Evolutionary conservation across 1,140 invertebrate genomes (phyloP).

Genomic region (Caenorhabditis briggsae): DNA sequence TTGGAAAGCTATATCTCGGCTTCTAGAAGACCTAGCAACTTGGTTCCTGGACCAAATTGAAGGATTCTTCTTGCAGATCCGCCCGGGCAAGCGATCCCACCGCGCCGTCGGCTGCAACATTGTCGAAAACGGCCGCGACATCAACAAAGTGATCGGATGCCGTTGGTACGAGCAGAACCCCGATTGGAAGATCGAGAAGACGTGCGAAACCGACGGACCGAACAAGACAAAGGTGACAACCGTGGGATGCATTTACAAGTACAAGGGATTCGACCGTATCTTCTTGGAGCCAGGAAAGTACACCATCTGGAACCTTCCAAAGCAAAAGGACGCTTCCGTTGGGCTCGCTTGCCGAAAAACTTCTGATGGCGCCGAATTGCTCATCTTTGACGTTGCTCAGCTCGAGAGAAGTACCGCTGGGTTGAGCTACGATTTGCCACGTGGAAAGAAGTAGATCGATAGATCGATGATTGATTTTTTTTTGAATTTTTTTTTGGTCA

Average conservation of each 20-base stretch:
- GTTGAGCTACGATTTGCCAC: slow-evolving; percentile 62
- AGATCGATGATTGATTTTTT: too few relatives aligned
- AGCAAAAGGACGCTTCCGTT: slow-evolving; percentile 45
- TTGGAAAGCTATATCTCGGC: too few relatives aligned
- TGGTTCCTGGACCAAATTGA: too few relatives aligned
- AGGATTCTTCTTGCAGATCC: too few relatives aligned
- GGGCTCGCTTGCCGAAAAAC: slow-evolving; percentile 65
- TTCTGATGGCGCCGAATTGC: slow-evolving; percentile 58
- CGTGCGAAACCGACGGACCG: slow-evolving; percentile 62
- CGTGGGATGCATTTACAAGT: slow-evolving; percentile 66
- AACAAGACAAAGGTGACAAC: slow-evolving; percentile 62
- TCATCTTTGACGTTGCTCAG: slow-evolving; percentile 60
- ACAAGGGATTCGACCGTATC: slow-evolving; percentile 67
- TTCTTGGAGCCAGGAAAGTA: slow-evolving; percentile 65
- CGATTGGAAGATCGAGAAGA: slow-evolving; percentile 67
- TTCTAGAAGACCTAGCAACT: too few relatives aligned
- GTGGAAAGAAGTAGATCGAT: slow-evolving; percentile 59
- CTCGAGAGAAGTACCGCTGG: slow-evolving; percentile 54
- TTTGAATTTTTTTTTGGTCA: too few relatives aligned
- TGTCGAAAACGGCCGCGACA: slow-evolving; percentile 60
- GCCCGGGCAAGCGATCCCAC: slow-evolving; percentile 62
- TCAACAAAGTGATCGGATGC: slow-evolving; percentile 69
- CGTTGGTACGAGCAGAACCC: slow-evolving; percentile 64
- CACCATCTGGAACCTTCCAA: slow-evolving; percentile 67
- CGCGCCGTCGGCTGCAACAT: slow-evolving; percentile 62